Evolutionary conservation across 1,140 invertebrate species (phyloP).

Genomic region (Doryteuthis pealeii): DNA sequence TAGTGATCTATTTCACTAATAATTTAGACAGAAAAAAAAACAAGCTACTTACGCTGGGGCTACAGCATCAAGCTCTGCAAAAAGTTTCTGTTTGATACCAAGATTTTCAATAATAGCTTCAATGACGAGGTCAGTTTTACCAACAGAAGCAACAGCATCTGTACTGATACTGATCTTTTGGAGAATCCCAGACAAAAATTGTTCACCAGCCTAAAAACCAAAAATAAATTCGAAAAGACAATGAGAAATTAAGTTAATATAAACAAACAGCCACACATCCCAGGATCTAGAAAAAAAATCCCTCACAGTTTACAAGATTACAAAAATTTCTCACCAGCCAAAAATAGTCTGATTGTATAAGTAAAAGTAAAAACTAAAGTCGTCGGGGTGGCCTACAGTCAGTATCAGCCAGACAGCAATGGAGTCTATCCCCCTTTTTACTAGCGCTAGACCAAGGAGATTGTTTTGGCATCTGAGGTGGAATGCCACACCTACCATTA

Average conservation of each 20-base stretch:
- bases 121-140: slow-evolving; percentile 75
- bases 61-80: slow-evolving; percentile 64
- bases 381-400: too few relatives aligned
- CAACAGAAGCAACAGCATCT: slow-evolving; percentile 66
- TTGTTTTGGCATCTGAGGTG: too few relatives aligned
- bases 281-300: background rate
- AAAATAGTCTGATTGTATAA: too few relatives aligned
- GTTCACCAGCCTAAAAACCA: slow-evolving; percentile 62
- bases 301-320: too few relatives aligned
- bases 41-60: slow-evolving; percentile 54
- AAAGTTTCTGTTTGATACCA: slow-evolving; percentile 77
- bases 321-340: too few relatives aligned
- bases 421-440: too few relatives aligned
- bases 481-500: too few relatives aligned
- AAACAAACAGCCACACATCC: slow-evolving; percentile 1
- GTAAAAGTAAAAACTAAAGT: too few relatives aligned
- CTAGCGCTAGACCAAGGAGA: too few relatives aligned
- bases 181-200: slow-evolving; percentile 70
- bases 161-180: slow-evolving; percentile 67
- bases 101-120: slow-evolving; percentile 89
- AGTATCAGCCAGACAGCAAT: too few relatives aligned
- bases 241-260: background rate
- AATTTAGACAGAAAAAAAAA: too few relatives aligned
- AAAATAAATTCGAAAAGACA: background rate
- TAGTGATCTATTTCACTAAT: too few relatives aligned